Evolutionary conservation across 2,888 invertebrate species (phyloP), one percentile per base, ranked within the genome.

Genomic region (Norana najaformis): DNA sequence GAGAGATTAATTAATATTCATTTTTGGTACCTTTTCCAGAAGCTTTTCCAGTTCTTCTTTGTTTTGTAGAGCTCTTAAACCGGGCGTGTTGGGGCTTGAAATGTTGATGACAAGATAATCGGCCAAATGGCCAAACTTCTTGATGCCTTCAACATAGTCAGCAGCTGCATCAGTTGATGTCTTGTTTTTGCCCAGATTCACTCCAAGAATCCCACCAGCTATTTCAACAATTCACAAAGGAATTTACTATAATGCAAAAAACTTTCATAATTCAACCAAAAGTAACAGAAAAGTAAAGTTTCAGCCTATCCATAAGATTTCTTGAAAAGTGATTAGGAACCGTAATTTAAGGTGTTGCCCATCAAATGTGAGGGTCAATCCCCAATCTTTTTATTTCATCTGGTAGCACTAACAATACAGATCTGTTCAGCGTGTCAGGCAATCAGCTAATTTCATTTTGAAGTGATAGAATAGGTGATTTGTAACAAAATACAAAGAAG

Each of bases 151-250:
- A n/a, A 96, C 96, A 94, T 98, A 99, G 95, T 99, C 99, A 20
- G 96, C 95, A 23, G 96, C 95, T 0, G 97, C 96, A 95, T 97
- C 96, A 39, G 95, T 94, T 0, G 98, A 97, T 0, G 95, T 95
- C 95, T 98, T 99, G 95, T 99, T 99, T 95, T 98, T 98, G 0
- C 99, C 99, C 91, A 99, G 96, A 96, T 99, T 99, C 0, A 99
- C 96, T 14, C 99, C 99, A 90, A 99, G 93, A 14, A 98, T 95
- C 11, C 94, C 90, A 38, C 36, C 30, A 16, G 53, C 83, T 82
- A 83, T 5, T 69, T 38, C 18, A n/a, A 37, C 38, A 53, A 83
- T n/a, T 35, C 14, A 37, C 35, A 69, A 36, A 82, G 23, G 23
- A 35, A 85, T 23, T 14, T 13, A 85, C 85, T 23, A 85, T 23